Percentiles rank a stretch among this genome's conserved stretches.
phyloP scores from a whole-genome alignment of 2,888 invertebrate species.

The Eueremaeus valkanovi region DNA sequence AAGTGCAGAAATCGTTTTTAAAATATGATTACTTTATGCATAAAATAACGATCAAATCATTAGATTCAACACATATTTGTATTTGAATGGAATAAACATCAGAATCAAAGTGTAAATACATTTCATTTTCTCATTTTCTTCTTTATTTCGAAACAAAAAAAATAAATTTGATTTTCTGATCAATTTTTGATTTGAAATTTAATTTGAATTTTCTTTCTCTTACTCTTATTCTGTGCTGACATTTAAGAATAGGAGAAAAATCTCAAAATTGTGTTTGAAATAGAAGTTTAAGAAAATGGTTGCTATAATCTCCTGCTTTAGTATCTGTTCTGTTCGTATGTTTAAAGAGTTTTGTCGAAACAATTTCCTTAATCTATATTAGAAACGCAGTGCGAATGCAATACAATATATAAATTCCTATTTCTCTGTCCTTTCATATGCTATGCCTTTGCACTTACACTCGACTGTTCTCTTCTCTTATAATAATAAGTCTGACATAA shows the following conservation, averaged over 20 bases:
- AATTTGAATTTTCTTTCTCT: too few species aligned
- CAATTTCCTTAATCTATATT: constrained; percentile 29
- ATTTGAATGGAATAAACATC: too few species aligned
- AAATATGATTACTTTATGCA: too few species aligned
- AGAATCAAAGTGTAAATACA: too few species aligned
- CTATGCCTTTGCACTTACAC: too few species aligned
- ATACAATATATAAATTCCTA: constrained; percentile 12
- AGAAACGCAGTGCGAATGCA: neutral
- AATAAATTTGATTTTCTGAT: neutral
- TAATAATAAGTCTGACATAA: constrained; percentile 12
- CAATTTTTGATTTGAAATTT: constrained; percentile 8
- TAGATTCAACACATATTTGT: too few species aligned
- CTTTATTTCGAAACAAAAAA: too few species aligned
- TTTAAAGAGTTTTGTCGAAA: constrained; percentile 24
- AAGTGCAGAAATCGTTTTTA: too few species aligned
- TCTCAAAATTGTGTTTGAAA: neutral
- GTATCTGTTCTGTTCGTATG: too few species aligned
- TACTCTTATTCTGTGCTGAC: neutral
- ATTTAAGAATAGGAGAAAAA: neutral
- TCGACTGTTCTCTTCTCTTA: neutral
- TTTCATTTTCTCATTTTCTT: too few species aligned
- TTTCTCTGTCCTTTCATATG: neutral
- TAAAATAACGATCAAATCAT: too few species aligned
- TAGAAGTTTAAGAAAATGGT: constrained; percentile 7
- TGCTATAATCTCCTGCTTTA: too few species aligned